These are phyloP conservation scores for Flexamia atlantica DNA, from an alignment of 2,888 invertebrate genomes.

Conservation along the genomic window DNA sequence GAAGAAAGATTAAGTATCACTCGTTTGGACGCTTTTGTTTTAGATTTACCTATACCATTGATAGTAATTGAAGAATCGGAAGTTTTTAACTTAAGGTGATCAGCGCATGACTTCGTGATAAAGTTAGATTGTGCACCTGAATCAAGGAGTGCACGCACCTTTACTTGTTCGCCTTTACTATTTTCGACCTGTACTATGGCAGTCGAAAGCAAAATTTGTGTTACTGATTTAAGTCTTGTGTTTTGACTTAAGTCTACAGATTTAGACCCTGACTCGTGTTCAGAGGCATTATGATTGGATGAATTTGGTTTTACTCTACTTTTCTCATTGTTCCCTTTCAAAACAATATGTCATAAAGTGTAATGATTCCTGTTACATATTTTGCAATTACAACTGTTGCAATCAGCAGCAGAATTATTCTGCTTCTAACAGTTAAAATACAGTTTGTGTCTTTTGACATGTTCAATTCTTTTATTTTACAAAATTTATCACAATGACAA, in stretches of 20 bases:
- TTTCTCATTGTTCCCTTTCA: neutral
- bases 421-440: neutral
- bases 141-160: neutral
- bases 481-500: neutral
- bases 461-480: neutral
- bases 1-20: neutral
- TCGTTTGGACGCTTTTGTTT: neutral
- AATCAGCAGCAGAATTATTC: neutral
- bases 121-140: neutral
- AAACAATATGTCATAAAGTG: neutral
- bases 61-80: neutral
- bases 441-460: neutral
- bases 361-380: neutral
- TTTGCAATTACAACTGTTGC: neutral
- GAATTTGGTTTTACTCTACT: neutral
- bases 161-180: neutral
- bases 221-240: neutral
- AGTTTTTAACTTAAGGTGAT: neutral
- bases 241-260: neutral
- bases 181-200: neutral
- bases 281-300: neutral
- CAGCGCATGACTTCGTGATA: neutral
- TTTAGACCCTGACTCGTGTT: neutral
- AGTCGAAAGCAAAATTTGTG: neutral
- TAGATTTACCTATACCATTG: neutral